phyloP scores from a whole-genome alignment of 2,888 invertebrate genomes.

The Portevinia maculata region DNA sequence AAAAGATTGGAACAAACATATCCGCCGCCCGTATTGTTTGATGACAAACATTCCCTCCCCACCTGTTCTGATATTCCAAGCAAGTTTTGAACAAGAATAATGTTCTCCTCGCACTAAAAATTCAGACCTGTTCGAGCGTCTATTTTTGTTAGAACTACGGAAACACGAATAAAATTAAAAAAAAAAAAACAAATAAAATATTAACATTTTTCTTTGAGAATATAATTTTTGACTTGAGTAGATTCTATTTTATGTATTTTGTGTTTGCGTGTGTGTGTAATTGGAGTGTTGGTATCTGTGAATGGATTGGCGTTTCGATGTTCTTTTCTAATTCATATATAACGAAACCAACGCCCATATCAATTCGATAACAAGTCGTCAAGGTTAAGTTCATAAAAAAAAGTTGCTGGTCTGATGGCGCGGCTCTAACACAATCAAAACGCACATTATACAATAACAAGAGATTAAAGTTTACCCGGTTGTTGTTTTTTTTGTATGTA shows the following conservation, averaged over 20 bases:
- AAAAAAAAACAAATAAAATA: constrained; percentile 1
- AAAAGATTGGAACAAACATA: no score
- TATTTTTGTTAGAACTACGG: constrained; percentile 55
- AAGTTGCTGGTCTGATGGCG: constrained; percentile 19
- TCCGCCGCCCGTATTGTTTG: constrained; percentile 2
- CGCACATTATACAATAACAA: background rate
- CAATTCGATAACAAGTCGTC: constrained; percentile 68
- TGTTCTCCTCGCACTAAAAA: no score
- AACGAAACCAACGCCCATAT: constrained; percentile 55
- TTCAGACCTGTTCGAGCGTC: constrained; percentile 30
- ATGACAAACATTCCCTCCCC: constrained; percentile 12
- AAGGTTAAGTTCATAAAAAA: constrained; percentile 71
- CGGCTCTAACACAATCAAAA: constrained; percentile 10
- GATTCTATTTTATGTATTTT: background rate
- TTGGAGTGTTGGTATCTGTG: background rate
- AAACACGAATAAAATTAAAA: constrained; percentile 38
- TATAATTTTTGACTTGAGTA: constrained; percentile 31
- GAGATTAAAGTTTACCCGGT: constrained; percentile 7
- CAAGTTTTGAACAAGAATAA: background rate
- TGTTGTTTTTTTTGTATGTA: background rate
- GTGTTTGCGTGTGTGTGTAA: background rate
- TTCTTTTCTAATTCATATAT: constrained; percentile 54
- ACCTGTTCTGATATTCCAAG: constrained; percentile 2
- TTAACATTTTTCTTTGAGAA: constrained; percentile 30
- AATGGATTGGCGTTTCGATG: constrained; percentile 4